Conservation (phyloP, 2,113 vertebrate species). For the Mirza zaza region DNA sequence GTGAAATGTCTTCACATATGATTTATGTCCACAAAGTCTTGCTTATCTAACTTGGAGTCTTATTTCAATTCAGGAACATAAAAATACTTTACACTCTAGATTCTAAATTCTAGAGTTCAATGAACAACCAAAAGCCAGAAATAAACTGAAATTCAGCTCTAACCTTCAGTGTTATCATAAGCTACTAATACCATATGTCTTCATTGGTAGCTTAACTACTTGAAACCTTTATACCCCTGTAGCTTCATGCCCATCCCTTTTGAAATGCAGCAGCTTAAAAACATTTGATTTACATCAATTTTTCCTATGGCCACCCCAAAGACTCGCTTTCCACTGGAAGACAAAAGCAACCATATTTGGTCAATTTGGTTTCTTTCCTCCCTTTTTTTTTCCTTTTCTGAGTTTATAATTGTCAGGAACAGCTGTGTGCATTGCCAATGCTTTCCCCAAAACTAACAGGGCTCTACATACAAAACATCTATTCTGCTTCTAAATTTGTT, state of each 20-base stretch:
- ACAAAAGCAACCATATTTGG: slow-evolving; percentile 78
- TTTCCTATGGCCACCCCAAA: slow-evolving; percentile 20
- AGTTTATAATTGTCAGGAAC: slow-evolving; percentile 77
- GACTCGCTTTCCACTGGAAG: slow-evolving; percentile 65
- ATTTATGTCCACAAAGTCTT: background rate
- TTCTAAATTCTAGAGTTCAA: background rate
- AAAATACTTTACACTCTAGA: slow-evolving; percentile 20
- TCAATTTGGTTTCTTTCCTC: slow-evolving; percentile 70
- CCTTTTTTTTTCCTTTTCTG: slow-evolving; percentile 51
- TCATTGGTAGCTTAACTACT: slow-evolving; percentile 7
- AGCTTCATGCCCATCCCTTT: slow-evolving; percentile 47
- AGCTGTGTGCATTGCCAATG: slow-evolving; percentile 74
- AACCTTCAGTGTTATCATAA: slow-evolving; percentile 47
- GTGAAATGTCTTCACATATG: background rate
- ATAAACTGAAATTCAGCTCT: background rate
- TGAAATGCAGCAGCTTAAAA: slow-evolving; percentile 12
- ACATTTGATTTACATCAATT: slow-evolving; percentile 56
- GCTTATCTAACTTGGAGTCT: background rate
- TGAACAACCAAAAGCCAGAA: slow-evolving; percentile 35
- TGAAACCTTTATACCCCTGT: background rate
- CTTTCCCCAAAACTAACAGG: slow-evolving; percentile 79
- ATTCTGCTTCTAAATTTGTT: slow-evolving; percentile 86
- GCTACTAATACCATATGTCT: slow-evolving; percentile 8
- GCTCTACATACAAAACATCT: slow-evolving; percentile 80
- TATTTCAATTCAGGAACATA: slow-evolving; percentile 46